Evolutionary conservation across 2,888 invertebrate species (phyloP).

Genomic region (Cactoblastis cactorum): DNA sequence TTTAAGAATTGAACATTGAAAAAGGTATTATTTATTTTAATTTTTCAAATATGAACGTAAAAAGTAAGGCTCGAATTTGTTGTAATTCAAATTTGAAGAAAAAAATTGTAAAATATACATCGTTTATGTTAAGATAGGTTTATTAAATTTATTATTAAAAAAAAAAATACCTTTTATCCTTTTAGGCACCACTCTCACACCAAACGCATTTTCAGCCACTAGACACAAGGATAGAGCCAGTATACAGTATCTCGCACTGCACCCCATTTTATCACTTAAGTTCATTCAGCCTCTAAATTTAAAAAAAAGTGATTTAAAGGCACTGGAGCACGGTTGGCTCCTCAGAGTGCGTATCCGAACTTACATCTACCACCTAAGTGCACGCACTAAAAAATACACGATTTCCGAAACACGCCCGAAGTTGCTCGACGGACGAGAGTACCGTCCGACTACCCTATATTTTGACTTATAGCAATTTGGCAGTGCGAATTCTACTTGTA

Average conservation of each 20-base stretch:
- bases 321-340: constrained; percentile 57
- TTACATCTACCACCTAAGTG: constrained; percentile 31
- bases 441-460: constrained; percentile 81
- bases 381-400: constrained; percentile 36
- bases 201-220: constrained; percentile 72
- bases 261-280: constrained; percentile 69
- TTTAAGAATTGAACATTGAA: too few species aligned
- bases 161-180: constrained; percentile 76
- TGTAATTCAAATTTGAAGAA: too few species aligned
- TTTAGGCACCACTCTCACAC: constrained; percentile 77
- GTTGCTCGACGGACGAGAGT: constrained; percentile 56
- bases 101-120: too few species aligned
- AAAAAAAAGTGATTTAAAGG: constrained; percentile 26
- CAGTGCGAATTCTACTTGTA: constrained; percentile 80
- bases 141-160: not conserved
- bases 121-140: too few species aligned
- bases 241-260: constrained; percentile 73
- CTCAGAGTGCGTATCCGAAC: constrained; percentile 36
- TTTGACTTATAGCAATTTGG: constrained; percentile 81
- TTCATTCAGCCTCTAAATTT: constrained; percentile 20
- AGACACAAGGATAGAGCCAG: constrained; percentile 74
- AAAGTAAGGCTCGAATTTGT: too few species aligned
- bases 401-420: constrained; percentile 36
- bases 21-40: too few species aligned
- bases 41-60: too few species aligned